Percentiles rank a stretch among this genome's conserved stretches.
phyloP scores from a whole-genome alignment of 2,888 invertebrate genomes.

The Drepana falcataria region DNA sequence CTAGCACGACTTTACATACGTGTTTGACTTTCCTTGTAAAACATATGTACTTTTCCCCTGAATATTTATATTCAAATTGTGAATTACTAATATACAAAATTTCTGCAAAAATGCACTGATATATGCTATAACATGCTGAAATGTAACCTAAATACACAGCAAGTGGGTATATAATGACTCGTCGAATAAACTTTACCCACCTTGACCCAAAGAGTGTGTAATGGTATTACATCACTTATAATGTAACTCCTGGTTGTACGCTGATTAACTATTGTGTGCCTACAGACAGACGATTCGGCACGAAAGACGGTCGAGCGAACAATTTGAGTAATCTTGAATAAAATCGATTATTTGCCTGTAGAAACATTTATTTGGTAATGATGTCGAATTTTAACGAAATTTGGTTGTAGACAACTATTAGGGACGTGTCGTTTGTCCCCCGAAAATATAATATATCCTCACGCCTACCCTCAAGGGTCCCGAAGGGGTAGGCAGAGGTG shows the following conservation, averaged over 20 bases:
- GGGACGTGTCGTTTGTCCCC: no score
- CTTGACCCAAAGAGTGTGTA: constrained; percentile 23
- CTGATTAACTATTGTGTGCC: not conserved
- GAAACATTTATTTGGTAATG: not conserved
- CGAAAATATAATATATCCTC: no score
- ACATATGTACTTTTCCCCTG: no score
- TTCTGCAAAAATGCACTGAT: no score
- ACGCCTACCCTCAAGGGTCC: no score
- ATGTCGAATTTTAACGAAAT: not conserved
- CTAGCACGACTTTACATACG: no score
- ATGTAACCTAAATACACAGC: not conserved
- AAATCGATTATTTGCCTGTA: not conserved
- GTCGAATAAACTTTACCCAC: constrained; percentile 1
- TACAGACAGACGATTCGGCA: not conserved
- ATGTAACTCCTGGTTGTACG: constrained; percentile 8
- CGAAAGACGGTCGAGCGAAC: not conserved
- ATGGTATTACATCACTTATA: constrained; percentile 20
- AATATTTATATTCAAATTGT: no score
- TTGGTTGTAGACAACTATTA: not conserved
- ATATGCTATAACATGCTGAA: not conserved
- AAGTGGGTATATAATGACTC: not conserved
- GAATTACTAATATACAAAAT: no score
- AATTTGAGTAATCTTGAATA: not conserved
- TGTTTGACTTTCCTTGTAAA: no score
- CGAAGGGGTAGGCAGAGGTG: no score